Base-by-base conservation (phyloP, 2,113 vertebrate species). In the Tyrannus savana region DNA sequence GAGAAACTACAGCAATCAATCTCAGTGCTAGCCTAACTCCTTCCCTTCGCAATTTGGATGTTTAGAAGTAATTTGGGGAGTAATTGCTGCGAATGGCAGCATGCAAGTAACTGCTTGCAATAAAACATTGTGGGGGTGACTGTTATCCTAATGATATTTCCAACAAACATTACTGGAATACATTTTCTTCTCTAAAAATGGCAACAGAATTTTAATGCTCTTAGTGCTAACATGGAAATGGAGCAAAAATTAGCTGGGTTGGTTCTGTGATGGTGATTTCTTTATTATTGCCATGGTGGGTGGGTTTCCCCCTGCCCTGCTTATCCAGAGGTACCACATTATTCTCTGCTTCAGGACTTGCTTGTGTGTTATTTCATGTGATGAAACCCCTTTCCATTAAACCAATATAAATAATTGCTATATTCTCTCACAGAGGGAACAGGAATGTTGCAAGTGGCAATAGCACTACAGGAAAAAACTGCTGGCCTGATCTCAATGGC, bases 41-140 rank as follows among this genome's bases (percentile, higher is more conserved):
- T 78, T 94, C 74, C 83, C 80, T 58, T 72, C 58, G 60, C 60
- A 84, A 83, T 87, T 78, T 14, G 58, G 90, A 16, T 90, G 90
- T 84, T 96, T 78, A 93, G 88, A 64, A 94, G 90, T 90, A 87
- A 92, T 95, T 88, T 95, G 80, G 85, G 83, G 83, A 96, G 88
- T 84, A 92, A 93, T 90, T 56, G 24, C 76, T 52, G 88, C 7
- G 9, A 89, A 44, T 49, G 89, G 87, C 82, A 95, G 94, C 14
- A 12, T 72, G 90, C 73, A 93, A 92, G 88, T 64, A 76, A 94
- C 79, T 89, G 92, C 90, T 84, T 95, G 90, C 88, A 88, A 87
- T 94, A 94, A 95, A 96, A 78, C 88, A 78, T 93, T 72, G 90
- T 42, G 86, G 93, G 93, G 93, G 92, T 95, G 95, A 78, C 90